Evolutionary conservation across 2,113 vertebrate genomes (phyloP), one percentile per base, ranked within the genome.

Genomic region (Mirounga angustirostris): DNA sequence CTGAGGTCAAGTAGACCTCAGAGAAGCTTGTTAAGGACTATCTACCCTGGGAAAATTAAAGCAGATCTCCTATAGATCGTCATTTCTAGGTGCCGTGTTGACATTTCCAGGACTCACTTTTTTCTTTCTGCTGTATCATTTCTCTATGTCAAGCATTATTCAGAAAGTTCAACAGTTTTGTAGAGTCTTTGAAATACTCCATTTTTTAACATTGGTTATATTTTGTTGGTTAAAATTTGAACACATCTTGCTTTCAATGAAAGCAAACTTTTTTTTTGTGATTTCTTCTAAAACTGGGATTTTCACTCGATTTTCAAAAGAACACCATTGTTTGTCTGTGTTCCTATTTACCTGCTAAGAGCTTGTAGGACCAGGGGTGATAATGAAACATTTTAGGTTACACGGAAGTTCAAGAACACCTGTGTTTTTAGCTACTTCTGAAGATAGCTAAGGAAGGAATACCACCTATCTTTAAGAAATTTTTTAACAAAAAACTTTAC

Each of bases 261-360:
- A 6, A 95, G 26, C 19, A 93, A 61, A 36, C 19, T 46, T 86
- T 92, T 79, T 59, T 59, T 86, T 89, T 56, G 43, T 85, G 15
- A 4, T 89, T 81, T 96, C n/a, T 78, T 56, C 56, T 86, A 33
- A 89, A 91, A 95, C 78, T 30, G 91, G 33, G 9, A 61, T 73
- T 95, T 94, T 80, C 28, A 76, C n/a, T 71, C 28, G n/a, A 56
- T 50, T 97, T 90, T 83, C 65, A 10, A 61, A 16, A 16, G 4
- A 91, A 52, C 40, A 67, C 1, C 22, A 87, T 81, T 61, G 14
- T 93, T 54, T 79, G 30, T 63, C 15, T 89, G 4, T 85, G 14
- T 91, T 94, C 15, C 24, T 63, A 61, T 61, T 89, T 83, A 36
- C 11, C 67, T 94, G 61, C 46, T 91, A 71, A 82, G 61, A 52